Base-by-base conservation (phyloP, 2,113 vertebrate genomes). In the Cinclus cinclus region DNA sequence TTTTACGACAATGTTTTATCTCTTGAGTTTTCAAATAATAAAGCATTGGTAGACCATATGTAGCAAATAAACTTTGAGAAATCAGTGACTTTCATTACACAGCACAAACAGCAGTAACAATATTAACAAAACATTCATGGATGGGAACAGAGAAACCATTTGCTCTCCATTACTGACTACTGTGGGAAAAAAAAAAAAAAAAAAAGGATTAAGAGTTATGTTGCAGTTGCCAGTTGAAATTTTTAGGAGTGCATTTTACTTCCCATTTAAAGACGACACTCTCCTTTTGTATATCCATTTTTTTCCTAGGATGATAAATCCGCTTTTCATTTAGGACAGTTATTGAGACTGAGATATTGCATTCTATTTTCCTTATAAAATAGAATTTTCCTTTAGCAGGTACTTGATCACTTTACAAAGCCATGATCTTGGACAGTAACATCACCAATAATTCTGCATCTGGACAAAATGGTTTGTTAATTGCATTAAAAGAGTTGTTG, bases 1-100 rank as follows among this genome's bases (percentile, higher is more conserved):
- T 56, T 82, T 49, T 62, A 9, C 24, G 25, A 33, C 11, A n/a
- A 3, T 2, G 0, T 53, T 18, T 76, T 59, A 11, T 13, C 21
- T 56, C 27, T 81, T 58, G 18, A 49, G 15, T 65, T 94, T 94
- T 67, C 16, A 58, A 88, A 37, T 41, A 52, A 58, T 63, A 73
- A 84, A 59, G 0, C 11, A 18, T 39, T 12, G 3, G 7, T 50
- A 2, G 0, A 60, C 3, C 7, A 65, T 1, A 1, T 16, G 2
- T 33, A 78, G 6, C 11, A 77, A 89, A 84, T 42, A 69, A 73
- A 49, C 7, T 5, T 71, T 65, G 13, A 83, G 23, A 67, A 71
- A 63, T 37, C 25, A 41, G 35, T 63, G 19, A 37, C 27, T 82
- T 84, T 21, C 31, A 71, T 49, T 58, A 50, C 1, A 1, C 8